A percentile compares a stretch with the other conserved stretches of the same genome.
phyloP scores from a whole-genome alignment of 2,797 vertebrate species.

The Anas flavirostris region DNA sequence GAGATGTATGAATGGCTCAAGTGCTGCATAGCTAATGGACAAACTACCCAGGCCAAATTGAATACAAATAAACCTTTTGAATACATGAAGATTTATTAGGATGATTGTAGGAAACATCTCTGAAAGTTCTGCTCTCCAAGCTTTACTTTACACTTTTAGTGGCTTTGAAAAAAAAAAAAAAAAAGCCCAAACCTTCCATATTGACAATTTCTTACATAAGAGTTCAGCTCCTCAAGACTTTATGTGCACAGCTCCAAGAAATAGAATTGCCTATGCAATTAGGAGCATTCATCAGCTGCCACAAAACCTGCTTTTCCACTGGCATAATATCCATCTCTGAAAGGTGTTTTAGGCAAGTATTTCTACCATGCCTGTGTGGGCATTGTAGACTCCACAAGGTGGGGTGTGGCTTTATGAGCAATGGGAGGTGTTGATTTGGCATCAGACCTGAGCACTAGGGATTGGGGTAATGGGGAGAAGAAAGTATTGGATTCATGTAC shows the following conservation, averaged over 20 bases:
- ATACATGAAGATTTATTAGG: neutral
- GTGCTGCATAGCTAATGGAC: neutral
- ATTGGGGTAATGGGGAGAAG: neutral
- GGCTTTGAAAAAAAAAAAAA: neutral
- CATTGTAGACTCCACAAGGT: neutral
- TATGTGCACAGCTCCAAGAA: neutral
- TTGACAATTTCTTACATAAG: neutral
- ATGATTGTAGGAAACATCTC: neutral
- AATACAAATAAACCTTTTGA: neutral
- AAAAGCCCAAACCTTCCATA: neutral
- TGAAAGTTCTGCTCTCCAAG: neutral
- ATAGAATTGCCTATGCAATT: neutral
- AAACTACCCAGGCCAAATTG: neutral
- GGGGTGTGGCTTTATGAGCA: neutral
- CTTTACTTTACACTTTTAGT: neutral
- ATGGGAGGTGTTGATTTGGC: neutral
- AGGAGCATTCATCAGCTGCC: neutral
- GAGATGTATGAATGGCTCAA: neutral
- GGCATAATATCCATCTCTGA: neutral
- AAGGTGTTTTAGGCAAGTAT: neutral
- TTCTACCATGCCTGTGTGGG: neutral
- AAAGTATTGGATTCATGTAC: neutral
- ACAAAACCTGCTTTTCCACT: conserved; percentile 7
- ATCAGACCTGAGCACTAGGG: neutral
- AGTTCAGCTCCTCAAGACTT: neutral